Evolutionary conservation across 2,888 invertebrate species (phyloP).

Genomic region (Drosophila helvetica): DNA sequence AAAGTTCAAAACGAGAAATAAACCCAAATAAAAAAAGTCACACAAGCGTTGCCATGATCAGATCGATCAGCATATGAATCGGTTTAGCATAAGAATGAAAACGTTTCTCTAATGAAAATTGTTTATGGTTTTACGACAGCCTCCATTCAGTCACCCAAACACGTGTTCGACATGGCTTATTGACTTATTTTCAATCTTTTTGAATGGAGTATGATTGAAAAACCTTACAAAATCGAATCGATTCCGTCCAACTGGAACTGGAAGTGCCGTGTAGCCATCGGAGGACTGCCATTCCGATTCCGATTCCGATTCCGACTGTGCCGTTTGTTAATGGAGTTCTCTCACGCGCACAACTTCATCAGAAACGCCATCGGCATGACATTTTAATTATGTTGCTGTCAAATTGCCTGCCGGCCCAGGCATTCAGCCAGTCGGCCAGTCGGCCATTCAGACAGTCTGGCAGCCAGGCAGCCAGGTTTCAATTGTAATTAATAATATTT

Average conservation of each 20-base stretch:
- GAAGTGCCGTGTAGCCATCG: neutral
- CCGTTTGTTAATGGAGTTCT: conserved; percentile 66
- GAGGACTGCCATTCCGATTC: conserved; percentile 10
- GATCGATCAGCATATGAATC: conserved; percentile 74
- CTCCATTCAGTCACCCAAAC: conserved; percentile 56
- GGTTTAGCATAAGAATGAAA: conserved; percentile 74
- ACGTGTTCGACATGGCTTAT: conserved; percentile 67
- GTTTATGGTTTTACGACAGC: conserved; percentile 51
- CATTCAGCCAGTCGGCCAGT: conserved; percentile 28
- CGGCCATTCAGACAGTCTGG: conserved; percentile 13
- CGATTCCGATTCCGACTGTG: conserved; percentile 39
- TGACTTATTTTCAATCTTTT: conserved; percentile 45
- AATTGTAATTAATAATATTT: conserved; percentile 76
- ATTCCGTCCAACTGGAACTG: neutral
- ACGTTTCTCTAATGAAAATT: conserved; percentile 72
- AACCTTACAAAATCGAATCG: neutral
- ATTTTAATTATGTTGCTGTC: conserved; percentile 79
- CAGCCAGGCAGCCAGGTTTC: conserved; percentile 48
- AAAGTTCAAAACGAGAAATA: conserved; percentile 59
- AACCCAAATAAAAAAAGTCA: conserved; percentile 31
- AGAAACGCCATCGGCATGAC: conserved; percentile 61
- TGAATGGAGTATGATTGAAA: conserved; percentile 3
- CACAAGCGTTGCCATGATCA: conserved; percentile 42
- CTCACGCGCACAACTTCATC: conserved; percentile 59
- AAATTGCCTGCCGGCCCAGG: conserved; percentile 52